Percentiles rank a stretch among this genome's conserved stretches.
phyloP scores from a whole-genome alignment of 2,113 vertebrate species.

The Ctenomys sociabilis region DNA sequence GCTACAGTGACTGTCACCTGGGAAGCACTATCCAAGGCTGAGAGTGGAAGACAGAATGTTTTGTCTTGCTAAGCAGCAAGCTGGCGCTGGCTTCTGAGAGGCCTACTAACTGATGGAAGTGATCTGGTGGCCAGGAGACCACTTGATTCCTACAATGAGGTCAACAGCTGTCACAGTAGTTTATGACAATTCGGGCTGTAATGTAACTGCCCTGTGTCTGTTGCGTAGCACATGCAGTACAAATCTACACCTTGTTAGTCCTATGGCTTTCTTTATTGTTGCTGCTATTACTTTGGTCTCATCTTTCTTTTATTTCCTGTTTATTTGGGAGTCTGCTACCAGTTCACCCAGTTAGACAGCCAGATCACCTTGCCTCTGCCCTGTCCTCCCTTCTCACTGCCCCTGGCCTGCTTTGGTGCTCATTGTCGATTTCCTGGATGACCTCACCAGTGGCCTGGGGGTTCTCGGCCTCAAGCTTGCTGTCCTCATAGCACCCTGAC shows the following conservation, averaged over 20 bases:
- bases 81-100: not conserved
- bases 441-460: not conserved
- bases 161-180: not conserved
- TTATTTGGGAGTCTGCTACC: not conserved
- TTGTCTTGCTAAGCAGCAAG: not conserved
- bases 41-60: not conserved
- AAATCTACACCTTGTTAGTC: not conserved
- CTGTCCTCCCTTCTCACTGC: not conserved
- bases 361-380: not conserved
- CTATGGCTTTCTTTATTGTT: not conserved
- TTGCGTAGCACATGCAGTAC: not conserved
- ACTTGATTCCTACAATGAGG: not conserved
- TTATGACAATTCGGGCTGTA: not conserved
- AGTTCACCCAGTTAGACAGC: not conserved
- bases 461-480: not conserved
- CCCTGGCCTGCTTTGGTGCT: not conserved
- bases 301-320: not conserved
- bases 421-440: not conserved
- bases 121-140: not conserved
- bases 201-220: not conserved
- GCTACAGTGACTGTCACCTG: not conserved
- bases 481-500: not conserved
- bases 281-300: not conserved
- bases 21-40: not conserved
- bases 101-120: not conserved